phyloP scores from a whole-genome alignment of 2,797 vertebrate species.

The Florisuga fusca region DNA sequence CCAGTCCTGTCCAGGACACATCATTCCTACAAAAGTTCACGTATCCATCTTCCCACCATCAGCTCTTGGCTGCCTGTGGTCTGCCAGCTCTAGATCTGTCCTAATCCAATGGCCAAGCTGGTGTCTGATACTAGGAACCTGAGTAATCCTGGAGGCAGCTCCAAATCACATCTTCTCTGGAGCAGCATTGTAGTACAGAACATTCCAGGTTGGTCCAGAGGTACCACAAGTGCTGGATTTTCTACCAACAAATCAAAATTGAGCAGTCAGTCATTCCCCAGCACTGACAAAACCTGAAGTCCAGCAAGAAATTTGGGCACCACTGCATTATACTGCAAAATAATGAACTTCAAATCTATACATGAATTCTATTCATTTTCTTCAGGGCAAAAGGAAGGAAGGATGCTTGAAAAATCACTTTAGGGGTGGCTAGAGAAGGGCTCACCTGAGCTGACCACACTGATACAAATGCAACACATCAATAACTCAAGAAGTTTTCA shows the following conservation, averaged over 20 bases:
- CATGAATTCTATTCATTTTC: neutral
- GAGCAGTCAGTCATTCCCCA: neutral
- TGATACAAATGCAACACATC: neutral
- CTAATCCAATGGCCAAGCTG: neutral
- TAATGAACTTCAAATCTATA: neutral
- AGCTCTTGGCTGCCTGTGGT: neutral
- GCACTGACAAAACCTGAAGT: neutral
- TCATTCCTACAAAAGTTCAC: neutral
- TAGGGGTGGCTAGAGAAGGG: neutral
- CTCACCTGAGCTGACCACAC: neutral
- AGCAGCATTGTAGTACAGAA: neutral
- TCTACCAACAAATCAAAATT: neutral
- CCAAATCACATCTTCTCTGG: neutral
- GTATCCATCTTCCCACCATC: neutral
- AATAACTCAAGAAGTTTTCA: neutral
- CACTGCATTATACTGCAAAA: neutral
- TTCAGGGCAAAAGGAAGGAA: neutral
- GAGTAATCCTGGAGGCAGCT: neutral
- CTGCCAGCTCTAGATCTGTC: neutral
- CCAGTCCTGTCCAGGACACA: neutral
- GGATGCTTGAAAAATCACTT: neutral
- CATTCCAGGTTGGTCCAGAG: neutral
- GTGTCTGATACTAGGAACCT: neutral
- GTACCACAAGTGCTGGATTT: neutral
- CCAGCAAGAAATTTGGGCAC: neutral